phyloP scores from a whole-genome alignment of 2,113 vertebrate species.

The Cephalopholis sonnerati region DNA sequence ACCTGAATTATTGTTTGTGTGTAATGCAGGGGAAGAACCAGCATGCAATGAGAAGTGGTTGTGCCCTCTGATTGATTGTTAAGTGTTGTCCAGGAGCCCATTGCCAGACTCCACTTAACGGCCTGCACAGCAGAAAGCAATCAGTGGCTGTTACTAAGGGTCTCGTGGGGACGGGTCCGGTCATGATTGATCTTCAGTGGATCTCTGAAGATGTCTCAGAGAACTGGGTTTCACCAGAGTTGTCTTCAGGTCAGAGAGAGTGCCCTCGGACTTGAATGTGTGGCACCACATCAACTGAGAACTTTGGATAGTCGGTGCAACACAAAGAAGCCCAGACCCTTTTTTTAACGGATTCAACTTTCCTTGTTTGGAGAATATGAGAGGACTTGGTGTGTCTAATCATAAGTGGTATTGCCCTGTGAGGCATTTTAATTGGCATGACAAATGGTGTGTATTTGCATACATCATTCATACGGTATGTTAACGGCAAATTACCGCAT shows the following conservation, averaged over 20 bases:
- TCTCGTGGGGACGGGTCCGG: conserved; percentile 81
- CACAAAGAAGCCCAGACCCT: conserved; percentile 5
- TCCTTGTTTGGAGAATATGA: conserved; percentile 34
- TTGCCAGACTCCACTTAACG: conserved; percentile 85
- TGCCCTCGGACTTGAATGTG: conserved; percentile 59
- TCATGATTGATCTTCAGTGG: conserved; percentile 84
- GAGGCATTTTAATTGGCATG: conserved; percentile 54
- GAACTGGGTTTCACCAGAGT: conserved; percentile 70
- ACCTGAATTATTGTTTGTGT: conserved; percentile 86
- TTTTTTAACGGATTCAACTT: conserved; percentile 34
- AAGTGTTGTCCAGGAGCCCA: conserved; percentile 88
- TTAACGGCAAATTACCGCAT: conserved; percentile 59
- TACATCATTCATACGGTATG: conserved; percentile 59
- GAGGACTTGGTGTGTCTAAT: conserved; percentile 24
- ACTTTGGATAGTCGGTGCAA: conserved; percentile 41
- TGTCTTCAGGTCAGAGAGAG: conserved; percentile 62
- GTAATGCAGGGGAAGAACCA: conserved; percentile 80
- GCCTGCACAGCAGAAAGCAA: conserved; percentile 85
- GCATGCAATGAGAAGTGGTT: conserved; percentile 81
- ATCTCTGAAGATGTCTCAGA: conserved; percentile 81
- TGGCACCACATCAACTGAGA: conserved; percentile 51
- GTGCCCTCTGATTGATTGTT: conserved; percentile 87
- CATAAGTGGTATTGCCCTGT: conserved; percentile 24
- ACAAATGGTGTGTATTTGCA: conserved; percentile 63
- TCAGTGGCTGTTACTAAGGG: conserved; percentile 86